These are phyloP conservation scores for Miichthys miiuy DNA, from an alignment of 2,797 vertebrate genomes.

Conservation along the genomic window DNA sequence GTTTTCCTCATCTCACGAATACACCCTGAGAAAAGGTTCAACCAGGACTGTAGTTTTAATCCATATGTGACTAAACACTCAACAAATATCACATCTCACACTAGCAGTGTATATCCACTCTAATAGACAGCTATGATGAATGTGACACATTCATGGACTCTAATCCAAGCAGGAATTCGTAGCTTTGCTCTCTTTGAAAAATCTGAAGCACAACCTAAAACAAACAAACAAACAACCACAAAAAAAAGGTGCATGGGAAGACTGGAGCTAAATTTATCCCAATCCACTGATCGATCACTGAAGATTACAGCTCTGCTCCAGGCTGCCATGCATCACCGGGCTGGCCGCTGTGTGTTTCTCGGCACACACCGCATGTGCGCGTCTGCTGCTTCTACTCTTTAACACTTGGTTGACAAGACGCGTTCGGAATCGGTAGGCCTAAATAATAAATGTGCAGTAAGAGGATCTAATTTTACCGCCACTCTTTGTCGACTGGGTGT, in stretches of 20 bases:
- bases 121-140: slow-evolving; percentile 9
- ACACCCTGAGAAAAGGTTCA: slow-evolving; percentile 2
- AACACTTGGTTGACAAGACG: slow-evolving; percentile 80
- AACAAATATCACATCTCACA: slow-evolving; percentile 10
- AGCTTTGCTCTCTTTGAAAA: slow-evolving; percentile 21
- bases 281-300: slow-evolving; percentile 72
- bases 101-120: neutral
- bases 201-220: slow-evolving; percentile 18
- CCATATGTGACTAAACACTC: neutral
- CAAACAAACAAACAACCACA: neutral
- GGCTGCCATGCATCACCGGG: slow-evolving; percentile 60
- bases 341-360: slow-evolving; percentile 45
- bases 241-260: slow-evolving; percentile 3
- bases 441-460: slow-evolving; percentile 83
- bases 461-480: slow-evolving; percentile 82
- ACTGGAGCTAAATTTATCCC: slow-evolving; percentile 62
- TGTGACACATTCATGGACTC: slow-evolving; percentile 39
- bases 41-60: neutral
- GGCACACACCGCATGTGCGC: slow-evolving; percentile 66
- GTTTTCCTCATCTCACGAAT: slow-evolving; percentile 23
- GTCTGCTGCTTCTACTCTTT: slow-evolving; percentile 55
- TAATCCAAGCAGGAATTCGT: slow-evolving; percentile 53
- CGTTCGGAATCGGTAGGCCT: slow-evolving; percentile 70
- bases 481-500: slow-evolving; percentile 40
- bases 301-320: slow-evolving; percentile 54